phyloP scores from a whole-genome alignment of 2,888 invertebrate species.

The Xanthia icteritia region DNA sequence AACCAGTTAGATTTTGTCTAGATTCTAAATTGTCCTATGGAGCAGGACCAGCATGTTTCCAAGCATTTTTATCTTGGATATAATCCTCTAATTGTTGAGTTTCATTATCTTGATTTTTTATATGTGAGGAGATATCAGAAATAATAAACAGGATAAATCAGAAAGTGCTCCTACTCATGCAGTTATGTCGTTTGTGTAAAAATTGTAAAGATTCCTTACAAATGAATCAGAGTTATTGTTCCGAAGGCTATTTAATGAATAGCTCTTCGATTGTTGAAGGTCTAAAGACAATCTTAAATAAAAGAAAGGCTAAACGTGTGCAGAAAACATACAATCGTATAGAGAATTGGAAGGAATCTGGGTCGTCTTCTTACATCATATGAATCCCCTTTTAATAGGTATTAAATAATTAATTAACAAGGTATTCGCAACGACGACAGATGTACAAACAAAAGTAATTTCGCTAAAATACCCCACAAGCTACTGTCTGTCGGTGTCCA shows the following conservation, averaged over 20 bases:
- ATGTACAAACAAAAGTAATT: conserved; percentile 78
- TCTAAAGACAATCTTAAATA: background rate
- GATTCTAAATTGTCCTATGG: too few species aligned
- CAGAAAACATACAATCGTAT: background rate
- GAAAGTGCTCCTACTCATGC: background rate
- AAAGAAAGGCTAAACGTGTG: background rate
- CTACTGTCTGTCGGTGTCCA: conserved; percentile 39
- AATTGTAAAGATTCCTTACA: background rate
- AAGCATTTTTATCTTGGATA: too few species aligned
- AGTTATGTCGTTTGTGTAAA: background rate
- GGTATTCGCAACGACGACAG: conserved; percentile 43
- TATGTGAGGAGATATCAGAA: background rate
- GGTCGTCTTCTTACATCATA: background rate
- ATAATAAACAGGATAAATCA: background rate
- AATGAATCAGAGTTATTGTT: conserved; percentile 1
- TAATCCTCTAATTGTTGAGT: too few species aligned
- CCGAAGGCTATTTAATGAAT: background rate
- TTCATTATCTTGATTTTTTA: background rate
- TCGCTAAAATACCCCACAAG: conserved; percentile 75
- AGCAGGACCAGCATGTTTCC: too few species aligned
- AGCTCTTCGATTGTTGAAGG: conserved; percentile 18
- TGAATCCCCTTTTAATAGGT: background rate
- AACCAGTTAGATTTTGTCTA: too few species aligned
- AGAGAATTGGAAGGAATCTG: background rate
- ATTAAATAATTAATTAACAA: conserved; percentile 61